Evolutionary conservation across 2,888 invertebrate genomes (phyloP), one percentile per base, ranked within the genome.

Genomic region (Lagria hirta): DNA sequence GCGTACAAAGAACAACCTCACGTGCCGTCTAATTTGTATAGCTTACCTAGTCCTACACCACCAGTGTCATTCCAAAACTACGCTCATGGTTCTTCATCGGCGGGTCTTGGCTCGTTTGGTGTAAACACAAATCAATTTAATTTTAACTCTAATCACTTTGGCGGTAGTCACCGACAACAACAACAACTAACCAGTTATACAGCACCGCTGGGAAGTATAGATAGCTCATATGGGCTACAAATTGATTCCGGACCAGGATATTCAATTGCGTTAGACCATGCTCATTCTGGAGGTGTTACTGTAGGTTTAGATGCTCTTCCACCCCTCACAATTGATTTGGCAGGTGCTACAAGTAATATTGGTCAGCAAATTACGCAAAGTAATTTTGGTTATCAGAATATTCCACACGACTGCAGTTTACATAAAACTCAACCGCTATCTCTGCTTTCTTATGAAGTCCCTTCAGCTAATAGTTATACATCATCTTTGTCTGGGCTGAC

Each of bases 401-500:
- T 45, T 10, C 51, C 56, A 13, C 60, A 64, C 42, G 69, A 71
- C 48, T 72, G 72, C 43, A 61, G 52, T 22, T 50, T 57, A 13
- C 64, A 69, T 36, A 63, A 62, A 48, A 60, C 64, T 8, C 64
- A 65, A 48, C 61, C 61, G n/a, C 46, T 67, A 21, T 64, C 69
- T 8, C 57, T 64, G 14, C 49, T 66, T 24, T 59, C 64, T n/a
- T 70, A 69, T 48, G 69, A 65, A 12, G 64, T 66, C 7, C 77
- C 80, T 0, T 68, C 73, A 4, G 77, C 75, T 1, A 74, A 76
- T 0, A 75, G 72, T 37, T 80, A 79, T 49, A 73, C 77, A 0
- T 75, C 76, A 0, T 76, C 79, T 16, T 59, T 79, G 1, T 76
- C 74, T 33, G 73, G 76, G 26, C 64, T 79, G 20, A 79, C 77